Percentiles rank a stretch among this genome's conserved stretches.
These are phyloP conservation scores for Drosophila borborema DNA, from an alignment of 2,888 invertebrate genomes.

Conservation along the genomic window DNA sequence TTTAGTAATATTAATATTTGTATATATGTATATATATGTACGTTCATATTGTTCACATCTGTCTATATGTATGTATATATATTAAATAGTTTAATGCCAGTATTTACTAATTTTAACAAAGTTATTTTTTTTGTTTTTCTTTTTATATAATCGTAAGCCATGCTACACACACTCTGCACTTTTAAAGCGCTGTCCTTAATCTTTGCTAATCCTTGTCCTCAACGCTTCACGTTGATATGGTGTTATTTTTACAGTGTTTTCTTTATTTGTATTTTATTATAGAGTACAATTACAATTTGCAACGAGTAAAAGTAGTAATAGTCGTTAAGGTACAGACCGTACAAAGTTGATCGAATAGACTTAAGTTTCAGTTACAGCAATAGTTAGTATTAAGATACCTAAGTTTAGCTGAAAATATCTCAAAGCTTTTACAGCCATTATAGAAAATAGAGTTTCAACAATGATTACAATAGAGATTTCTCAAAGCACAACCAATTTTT, in stretches of 20 bases:
- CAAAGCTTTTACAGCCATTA: constrained; percentile 42
- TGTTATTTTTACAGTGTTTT: constrained; percentile 82
- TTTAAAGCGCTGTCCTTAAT: constrained; percentile 68
- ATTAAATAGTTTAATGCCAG: constrained; percentile 40
- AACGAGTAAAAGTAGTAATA: constrained; percentile 49
- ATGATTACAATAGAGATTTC: constrained; percentile 48
- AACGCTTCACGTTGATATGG: constrained; percentile 78
- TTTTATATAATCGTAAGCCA: constrained; percentile 39
- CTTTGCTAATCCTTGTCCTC: constrained; percentile 39
- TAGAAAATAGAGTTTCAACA: constrained; percentile 60
- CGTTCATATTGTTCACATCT: constrained; percentile 52
- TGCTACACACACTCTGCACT: constrained; percentile 57
- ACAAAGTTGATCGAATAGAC: constrained; percentile 61
- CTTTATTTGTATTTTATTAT: constrained; percentile 7
- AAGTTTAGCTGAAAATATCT: constrained; percentile 40
- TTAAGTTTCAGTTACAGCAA: constrained; percentile 65
- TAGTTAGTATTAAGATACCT: constrained; percentile 50
- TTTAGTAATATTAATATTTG: constrained; percentile 59
- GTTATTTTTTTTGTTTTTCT: constrained; percentile 3
- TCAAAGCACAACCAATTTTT: constrained; percentile 74
- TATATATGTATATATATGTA: constrained; percentile 35
- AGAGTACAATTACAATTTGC: constrained; percentile 48
- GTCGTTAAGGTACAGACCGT: constrained; percentile 47
- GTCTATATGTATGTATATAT: constrained; percentile 42
- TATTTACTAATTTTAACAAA: constrained; percentile 56